Evolutionary conservation across 2,797 vertebrate genomes (phyloP).

Genomic region (Microcaecilia unicolor): DNA sequence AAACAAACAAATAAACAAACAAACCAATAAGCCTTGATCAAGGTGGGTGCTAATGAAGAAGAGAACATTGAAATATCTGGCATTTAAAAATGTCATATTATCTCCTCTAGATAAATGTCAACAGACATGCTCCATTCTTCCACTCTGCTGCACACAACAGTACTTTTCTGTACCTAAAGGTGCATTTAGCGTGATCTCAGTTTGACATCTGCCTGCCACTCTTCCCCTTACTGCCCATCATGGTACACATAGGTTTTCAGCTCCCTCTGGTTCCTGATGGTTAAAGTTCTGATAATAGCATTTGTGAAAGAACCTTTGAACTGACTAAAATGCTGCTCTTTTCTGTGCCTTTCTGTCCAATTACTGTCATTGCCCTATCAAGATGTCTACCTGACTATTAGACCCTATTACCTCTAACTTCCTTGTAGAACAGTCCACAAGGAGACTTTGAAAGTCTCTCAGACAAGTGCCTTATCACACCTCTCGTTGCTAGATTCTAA

Average conservation of each 20-base stretch:
- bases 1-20: no score
- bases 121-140: constrained; percentile 21
- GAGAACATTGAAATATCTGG: constrained; percentile 7
- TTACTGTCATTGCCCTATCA: constrained; percentile 54
- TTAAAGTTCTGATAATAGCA: constrained; percentile 31
- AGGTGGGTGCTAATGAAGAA: constrained; percentile 1
- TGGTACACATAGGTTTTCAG: constrained; percentile 18
- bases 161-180: constrained; percentile 23
- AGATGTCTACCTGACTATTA: constrained; percentile 44
- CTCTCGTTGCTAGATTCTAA: not conserved
- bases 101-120: constrained; percentile 9
- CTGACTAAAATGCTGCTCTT: constrained; percentile 39
- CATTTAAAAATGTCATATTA: constrained; percentile 4
- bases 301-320: constrained; percentile 22
- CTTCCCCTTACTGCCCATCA: constrained; percentile 22
- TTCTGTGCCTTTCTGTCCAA: constrained; percentile 37
- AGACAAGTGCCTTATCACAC: not conserved
- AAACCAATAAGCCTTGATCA: constrained; percentile 15
- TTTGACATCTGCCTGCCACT: constrained; percentile 19
- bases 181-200: constrained; percentile 20
- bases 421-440: constrained; percentile 18
- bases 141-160: constrained; percentile 14
- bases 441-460: constrained; percentile 1
- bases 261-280: constrained; percentile 17
- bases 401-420: constrained; percentile 37